A percentile compares a stretch with the other conserved stretches of the same genome.
Conservation (phyloP, 23 tunicate genomes). For the Phallusia fumigata region DNA sequence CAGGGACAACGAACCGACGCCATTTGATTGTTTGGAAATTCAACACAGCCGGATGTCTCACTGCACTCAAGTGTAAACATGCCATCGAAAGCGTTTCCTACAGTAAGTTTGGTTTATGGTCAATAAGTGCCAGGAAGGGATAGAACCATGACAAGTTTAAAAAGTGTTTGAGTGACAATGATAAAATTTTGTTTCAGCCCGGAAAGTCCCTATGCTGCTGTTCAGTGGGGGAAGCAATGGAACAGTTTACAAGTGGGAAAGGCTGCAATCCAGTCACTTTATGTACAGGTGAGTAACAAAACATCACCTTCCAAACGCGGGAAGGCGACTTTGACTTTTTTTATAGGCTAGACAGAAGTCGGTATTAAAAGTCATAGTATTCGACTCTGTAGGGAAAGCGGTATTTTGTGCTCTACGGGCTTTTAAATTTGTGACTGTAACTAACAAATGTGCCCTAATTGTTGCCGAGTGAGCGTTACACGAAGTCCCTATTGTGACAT, state of each 20-base stretch:
- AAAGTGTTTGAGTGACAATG: too few species aligned
- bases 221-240: conserved; percentile 79
- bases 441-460: too few species aligned
- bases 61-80: conserved; percentile 73
- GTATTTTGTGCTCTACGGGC: too few species aligned
- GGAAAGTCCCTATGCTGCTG: conserved; percentile 84
- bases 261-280: conserved; percentile 89
- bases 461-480: too few species aligned
- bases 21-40: conserved; percentile 85
- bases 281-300: conserved; percentile 75
- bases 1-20: conserved; percentile 80
- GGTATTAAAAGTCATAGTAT: too few species aligned
- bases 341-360: background rate
- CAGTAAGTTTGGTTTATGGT: too few species aligned
- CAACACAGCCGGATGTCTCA: conserved; percentile 74
- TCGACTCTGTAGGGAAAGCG: too few species aligned
- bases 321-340: background rate
- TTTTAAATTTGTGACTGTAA: too few species aligned
- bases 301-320: background rate
- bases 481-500: background rate
- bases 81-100: conserved; percentile 71
- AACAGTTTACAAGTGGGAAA: conserved; percentile 72
- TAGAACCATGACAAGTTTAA: too few species aligned
- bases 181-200: conserved; percentile 49
- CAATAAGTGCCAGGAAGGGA: too few species aligned